Evolutionary conservation across 1,140 invertebrate genomes (phyloP).

Genomic region (Adelges cooleyi): DNA sequence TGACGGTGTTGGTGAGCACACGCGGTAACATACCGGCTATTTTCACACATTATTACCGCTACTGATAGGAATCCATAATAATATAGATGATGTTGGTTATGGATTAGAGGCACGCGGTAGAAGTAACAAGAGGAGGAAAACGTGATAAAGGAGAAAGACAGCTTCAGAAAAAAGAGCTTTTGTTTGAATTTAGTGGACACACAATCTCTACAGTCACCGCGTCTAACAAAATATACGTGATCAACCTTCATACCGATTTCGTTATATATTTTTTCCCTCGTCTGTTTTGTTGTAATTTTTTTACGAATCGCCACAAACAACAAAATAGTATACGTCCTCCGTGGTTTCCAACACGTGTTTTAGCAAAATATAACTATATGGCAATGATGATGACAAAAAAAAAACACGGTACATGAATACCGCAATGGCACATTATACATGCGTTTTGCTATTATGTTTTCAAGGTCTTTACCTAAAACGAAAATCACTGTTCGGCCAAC

Average conservation of each 20-base stretch:
- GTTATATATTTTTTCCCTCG: neutral
- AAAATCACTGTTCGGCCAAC: too few species aligned
- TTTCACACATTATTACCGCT: too few species aligned
- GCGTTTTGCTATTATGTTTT: neutral
- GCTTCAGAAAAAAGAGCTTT: slow-evolving; percentile 11
- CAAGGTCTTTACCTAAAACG: slow-evolving; percentile 8
- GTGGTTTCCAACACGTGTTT: too few species aligned
- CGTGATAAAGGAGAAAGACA: neutral
- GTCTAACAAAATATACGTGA: neutral
- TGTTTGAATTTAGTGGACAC: slow-evolving; percentile 8
- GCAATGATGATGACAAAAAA: slow-evolving; percentile 4
- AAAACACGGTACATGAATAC: neutral
- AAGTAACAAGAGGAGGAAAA: neutral
- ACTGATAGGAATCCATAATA: too few species aligned
- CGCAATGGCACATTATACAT: too few species aligned
- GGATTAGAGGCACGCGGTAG: neutral
- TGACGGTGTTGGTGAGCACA: neutral
- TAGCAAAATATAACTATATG: neutral
- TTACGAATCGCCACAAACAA: neutral
- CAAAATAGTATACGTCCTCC: too few species aligned
- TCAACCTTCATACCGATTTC: slow-evolving; percentile 18
- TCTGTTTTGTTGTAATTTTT: neutral
- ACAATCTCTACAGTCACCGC: neutral
- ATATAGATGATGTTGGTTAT: neutral
- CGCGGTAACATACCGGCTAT: too few species aligned